phyloP scores from a whole-genome alignment of 2,797 vertebrate genomes.

The Anguilla marmorata region DNA sequence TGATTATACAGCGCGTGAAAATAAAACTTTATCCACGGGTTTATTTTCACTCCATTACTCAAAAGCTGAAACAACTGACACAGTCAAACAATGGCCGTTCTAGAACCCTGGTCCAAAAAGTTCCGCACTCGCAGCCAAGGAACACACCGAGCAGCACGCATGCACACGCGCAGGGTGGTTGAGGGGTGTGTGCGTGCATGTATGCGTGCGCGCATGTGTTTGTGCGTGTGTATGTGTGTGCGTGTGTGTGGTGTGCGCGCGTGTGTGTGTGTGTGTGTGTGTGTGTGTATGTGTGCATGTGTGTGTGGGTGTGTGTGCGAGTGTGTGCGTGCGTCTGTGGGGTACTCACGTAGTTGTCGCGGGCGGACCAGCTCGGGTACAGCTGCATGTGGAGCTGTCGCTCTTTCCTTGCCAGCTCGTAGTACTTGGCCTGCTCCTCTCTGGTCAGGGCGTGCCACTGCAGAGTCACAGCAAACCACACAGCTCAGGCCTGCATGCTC shows the following conservation, averaged over 20 bases:
- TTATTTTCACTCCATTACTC: background rate
- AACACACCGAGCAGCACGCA: background rate
- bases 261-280: background rate
- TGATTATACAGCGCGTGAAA: background rate
- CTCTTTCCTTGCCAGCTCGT: slow-evolving; percentile 95
- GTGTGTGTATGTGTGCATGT: background rate
- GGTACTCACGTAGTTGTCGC: slow-evolving; percentile 94
- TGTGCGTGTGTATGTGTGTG: background rate
- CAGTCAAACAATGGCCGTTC: background rate
- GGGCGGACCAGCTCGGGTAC: slow-evolving; percentile 97
- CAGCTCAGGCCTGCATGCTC: background rate
- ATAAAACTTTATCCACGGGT: background rate
- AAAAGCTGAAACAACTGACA: background rate
- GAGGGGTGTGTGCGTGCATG: background rate
- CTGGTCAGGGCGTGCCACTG: slow-evolving; percentile 97
- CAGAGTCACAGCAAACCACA: slow-evolving; percentile 29
- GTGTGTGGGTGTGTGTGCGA: background rate
- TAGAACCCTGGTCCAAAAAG: background rate
- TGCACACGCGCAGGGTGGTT: background rate
- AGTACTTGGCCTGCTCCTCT: slow-evolving; percentile 98
- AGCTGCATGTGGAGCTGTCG: slow-evolving; percentile 99
- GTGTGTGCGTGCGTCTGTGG: background rate
- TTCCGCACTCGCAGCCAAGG: background rate
- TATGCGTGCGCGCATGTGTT: background rate
- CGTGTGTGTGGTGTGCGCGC: background rate